Conservation (phyloP, 35 echinoderm and acorn worm species). For the Amphiura filiformis region DNA sequence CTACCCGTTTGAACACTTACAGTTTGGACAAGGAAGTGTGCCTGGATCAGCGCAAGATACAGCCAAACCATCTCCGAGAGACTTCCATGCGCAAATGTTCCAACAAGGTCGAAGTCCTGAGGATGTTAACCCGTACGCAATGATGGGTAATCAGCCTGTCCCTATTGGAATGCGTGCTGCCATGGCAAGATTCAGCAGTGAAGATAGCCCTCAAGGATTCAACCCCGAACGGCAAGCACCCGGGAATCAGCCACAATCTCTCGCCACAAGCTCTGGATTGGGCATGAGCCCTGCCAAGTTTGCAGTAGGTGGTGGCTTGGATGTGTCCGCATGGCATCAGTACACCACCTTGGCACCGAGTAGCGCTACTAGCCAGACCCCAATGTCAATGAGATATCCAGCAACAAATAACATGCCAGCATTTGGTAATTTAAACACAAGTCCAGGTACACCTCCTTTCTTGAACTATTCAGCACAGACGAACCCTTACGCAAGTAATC, state of each 20-base stretch:
- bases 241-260: not conserved
- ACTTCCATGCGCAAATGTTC: not conserved
- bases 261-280: not conserved
- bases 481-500: not conserved
- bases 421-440: not conserved
- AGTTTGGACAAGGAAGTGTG: not conserved
- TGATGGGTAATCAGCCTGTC: not conserved
- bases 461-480: not conserved
- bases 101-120: not conserved
- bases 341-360: not conserved
- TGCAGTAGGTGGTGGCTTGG: not conserved
- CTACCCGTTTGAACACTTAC: not conserved
- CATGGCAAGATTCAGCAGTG: not conserved
- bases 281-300: not conserved
- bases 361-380: not conserved
- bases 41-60: not conserved
- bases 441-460: not conserved
- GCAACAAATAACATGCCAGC: not conserved
- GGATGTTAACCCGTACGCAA: not conserved
- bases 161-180: not conserved
- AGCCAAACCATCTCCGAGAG: not conserved
- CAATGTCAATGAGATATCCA: not conserved
- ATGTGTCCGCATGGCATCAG: not conserved
- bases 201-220: not conserved
- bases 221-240: not conserved